These are phyloP conservation scores for Drosophila setosimentum DNA, from an alignment of 2,888 invertebrate species.

Conservation along the genomic window DNA sequence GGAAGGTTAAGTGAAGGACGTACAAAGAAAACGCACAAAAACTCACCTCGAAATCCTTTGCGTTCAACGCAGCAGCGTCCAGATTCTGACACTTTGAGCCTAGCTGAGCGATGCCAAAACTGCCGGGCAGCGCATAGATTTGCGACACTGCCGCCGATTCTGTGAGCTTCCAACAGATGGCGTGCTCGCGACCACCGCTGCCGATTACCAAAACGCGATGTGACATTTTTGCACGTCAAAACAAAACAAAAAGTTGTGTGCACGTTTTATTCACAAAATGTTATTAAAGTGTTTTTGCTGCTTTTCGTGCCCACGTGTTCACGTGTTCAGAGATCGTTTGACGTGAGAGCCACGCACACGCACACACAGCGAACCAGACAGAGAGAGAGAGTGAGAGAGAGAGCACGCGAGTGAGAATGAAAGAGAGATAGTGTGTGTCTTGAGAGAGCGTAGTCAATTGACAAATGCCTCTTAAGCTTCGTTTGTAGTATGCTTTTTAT, in stretches of 20 bases:
- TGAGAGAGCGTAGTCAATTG: conserved; percentile 11
- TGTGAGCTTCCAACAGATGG: conserved; percentile 96
- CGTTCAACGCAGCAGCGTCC: conserved; percentile 69
- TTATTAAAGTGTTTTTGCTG: conserved; percentile 24
- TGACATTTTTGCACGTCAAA: conserved; percentile 56
- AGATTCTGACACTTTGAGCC: conserved; percentile 89
- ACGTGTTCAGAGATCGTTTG: conserved; percentile 17
- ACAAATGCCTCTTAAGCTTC: conserved; percentile 6
- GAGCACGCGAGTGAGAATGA: neutral
- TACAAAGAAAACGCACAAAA: neutral
- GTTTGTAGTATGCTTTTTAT: conserved; percentile 35
- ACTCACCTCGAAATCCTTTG: conserved; percentile 89
- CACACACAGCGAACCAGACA: conserved; percentile 7
- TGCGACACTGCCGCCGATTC: conserved; percentile 90
- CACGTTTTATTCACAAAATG: conserved; percentile 47
- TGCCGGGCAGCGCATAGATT: conserved; percentile 95
- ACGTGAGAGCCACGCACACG: conserved; percentile 6
- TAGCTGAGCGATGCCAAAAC: conserved; percentile 90
- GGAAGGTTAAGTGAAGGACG: conserved; percentile 65
- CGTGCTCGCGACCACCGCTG: conserved; percentile 97
- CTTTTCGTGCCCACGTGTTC: conserved; percentile 56
- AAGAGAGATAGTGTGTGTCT: conserved; percentile 3
- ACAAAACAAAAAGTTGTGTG: conserved; percentile 22
- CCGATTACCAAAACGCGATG: conserved; percentile 93
- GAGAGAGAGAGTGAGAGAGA: conserved; percentile 9